Evolutionary conservation across 2,797 vertebrate species (phyloP).

Genomic region (Enteromius thamalakanensis): DNA sequence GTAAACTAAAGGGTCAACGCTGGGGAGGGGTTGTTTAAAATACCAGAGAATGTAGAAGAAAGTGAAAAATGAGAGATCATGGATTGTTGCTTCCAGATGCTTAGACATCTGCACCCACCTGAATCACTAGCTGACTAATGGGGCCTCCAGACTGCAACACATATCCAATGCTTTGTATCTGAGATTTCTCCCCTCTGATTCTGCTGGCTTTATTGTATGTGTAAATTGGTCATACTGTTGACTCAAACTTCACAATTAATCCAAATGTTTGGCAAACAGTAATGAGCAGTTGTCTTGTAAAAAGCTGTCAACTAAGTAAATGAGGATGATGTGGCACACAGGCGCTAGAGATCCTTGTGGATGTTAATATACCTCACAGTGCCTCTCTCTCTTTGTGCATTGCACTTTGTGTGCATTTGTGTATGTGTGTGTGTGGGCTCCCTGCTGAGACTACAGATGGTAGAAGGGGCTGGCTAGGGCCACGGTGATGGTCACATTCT

Average conservation of each 20-base stretch:
- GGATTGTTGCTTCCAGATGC: constrained; percentile 50
- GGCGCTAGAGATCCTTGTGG: neutral
- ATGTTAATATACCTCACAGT: constrained; percentile 7
- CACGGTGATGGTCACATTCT: constrained; percentile 77
- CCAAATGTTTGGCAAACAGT: constrained; percentile 20
- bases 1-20: neutral
- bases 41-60: constrained; percentile 24
- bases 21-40: constrained; percentile 21
- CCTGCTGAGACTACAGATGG: constrained; percentile 81
- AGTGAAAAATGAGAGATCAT: constrained; percentile 40
- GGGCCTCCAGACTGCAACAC: constrained; percentile 34
- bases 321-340: constrained; percentile 12
- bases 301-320: constrained; percentile 28
- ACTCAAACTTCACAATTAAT: constrained; percentile 21
- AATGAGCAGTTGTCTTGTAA: constrained; percentile 31
- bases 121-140: constrained; percentile 71
- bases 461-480: constrained; percentile 74
- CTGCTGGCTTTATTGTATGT: constrained; percentile 35
- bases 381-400: neutral
- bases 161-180: constrained; percentile 31
- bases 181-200: constrained; percentile 38
- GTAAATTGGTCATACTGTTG: constrained; percentile 28
- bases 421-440: constrained; percentile 33
- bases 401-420: constrained; percentile 11
- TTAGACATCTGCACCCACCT: constrained; percentile 62